Percentiles rank a stretch among this genome's conserved stretches.
phyloP scores from a whole-genome alignment of 2,113 vertebrate species.

The Talpa occidentalis region DNA sequence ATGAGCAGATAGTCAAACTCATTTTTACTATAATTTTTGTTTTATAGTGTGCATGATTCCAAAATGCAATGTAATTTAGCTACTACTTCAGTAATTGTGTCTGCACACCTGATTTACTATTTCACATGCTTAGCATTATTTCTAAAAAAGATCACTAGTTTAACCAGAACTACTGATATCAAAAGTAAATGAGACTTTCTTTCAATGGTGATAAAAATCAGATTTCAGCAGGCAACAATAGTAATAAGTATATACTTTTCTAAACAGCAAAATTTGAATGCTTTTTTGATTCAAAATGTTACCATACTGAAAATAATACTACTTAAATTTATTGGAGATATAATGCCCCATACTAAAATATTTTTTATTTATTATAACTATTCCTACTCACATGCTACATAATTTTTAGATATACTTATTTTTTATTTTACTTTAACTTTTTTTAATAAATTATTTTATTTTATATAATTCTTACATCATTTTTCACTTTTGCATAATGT shows the following conservation, averaged over 20 bases:
- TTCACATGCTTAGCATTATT: background rate
- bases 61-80: slow-evolving; percentile 12
- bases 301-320: background rate
- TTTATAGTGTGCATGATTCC: background rate
- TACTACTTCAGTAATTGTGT: background rate
- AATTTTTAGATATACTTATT: too few relatives aligned
- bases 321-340: slow-evolving; percentile 8
- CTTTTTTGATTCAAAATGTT: slow-evolving; percentile 38
- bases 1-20: background rate
- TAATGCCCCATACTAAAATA: background rate
- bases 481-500: too few relatives aligned
- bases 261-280: background rate
- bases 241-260: background rate
- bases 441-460: too few relatives aligned
- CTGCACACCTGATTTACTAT: background rate
- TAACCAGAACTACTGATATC: background rate
- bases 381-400: background rate
- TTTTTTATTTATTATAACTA: background rate
- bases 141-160: background rate
- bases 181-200: background rate
- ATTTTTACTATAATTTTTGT: background rate
- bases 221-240: background rate
- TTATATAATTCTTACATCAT: too few relatives aligned
- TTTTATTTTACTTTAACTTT: too few relatives aligned
- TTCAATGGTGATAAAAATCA: background rate